These are phyloP conservation scores for Holacanthella duospinosa DNA, from an alignment of 2,888 invertebrate genomes.

Conservation along the genomic window DNA sequence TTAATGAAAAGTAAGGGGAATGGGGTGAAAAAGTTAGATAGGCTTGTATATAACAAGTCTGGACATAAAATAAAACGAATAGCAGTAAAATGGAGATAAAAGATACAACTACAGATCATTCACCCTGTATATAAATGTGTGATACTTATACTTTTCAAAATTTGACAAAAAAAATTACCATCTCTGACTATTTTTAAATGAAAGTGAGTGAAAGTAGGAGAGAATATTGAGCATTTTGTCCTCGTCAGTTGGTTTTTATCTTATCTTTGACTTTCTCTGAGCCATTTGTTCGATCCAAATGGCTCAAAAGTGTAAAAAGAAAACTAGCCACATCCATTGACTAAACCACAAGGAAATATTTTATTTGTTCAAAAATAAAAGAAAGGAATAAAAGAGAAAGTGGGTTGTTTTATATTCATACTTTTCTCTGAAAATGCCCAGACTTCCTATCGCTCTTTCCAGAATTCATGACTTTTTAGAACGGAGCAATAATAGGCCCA, in stretches of 20 bases:
- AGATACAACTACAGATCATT: too few relatives aligned
- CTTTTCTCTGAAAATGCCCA: not conserved
- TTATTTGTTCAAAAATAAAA: not conserved
- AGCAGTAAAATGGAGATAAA: not conserved
- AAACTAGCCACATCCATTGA: not conserved
- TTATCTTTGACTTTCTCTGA: not conserved
- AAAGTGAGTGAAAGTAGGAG: slow-evolving; percentile 9
- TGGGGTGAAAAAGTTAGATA: too few relatives aligned
- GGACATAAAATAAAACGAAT: not conserved
- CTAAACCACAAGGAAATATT: not conserved
- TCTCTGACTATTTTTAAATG: too few relatives aligned
- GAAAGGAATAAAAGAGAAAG: not conserved
- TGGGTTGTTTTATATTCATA: slow-evolving; percentile 5
- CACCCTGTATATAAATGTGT: too few relatives aligned
- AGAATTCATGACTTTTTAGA: slow-evolving; percentile 3
- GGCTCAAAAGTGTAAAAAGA: not conserved
- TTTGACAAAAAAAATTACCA: too few relatives aligned
- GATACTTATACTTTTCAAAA: too few relatives aligned
- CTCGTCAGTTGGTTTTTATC: not conserved
- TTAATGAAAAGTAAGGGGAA: too few relatives aligned
- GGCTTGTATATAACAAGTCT: too few relatives aligned
- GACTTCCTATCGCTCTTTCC: not conserved
- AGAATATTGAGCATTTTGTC: slow-evolving; percentile 3
- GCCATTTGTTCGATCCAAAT: not conserved
- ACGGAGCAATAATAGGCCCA: not conserved